Percentiles rank a stretch among this genome's conserved stretches.
Evolutionary conservation across 2,113 vertebrate species (phyloP).

Genomic region (Beaufortia kweichowensis): DNA sequence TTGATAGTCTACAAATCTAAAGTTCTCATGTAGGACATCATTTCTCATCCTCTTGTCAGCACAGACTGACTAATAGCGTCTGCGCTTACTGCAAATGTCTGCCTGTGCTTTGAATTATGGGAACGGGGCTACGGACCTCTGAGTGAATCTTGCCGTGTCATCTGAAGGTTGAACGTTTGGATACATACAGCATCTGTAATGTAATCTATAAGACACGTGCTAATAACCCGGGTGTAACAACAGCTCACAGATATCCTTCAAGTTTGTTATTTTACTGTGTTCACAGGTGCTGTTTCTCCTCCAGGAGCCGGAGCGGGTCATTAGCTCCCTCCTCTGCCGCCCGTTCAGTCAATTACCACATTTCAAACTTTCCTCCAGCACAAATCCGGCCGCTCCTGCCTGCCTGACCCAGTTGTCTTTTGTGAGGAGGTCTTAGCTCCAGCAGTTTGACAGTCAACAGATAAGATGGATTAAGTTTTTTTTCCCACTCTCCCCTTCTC

Average conservation of each 20-base stretch:
- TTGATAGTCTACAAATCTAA: slow-evolving; percentile 73
- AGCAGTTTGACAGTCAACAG: slow-evolving; percentile 85
- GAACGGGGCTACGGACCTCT: slow-evolving; percentile 1
- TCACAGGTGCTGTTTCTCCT: slow-evolving; percentile 41
- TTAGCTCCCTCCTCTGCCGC: slow-evolving; percentile 46
- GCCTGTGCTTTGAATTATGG: slow-evolving; percentile 45
- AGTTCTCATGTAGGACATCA: slow-evolving; percentile 69
- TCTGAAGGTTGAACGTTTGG: background rate
- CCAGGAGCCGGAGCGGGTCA: slow-evolving; percentile 37
- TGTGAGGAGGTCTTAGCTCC: slow-evolving; percentile 83
- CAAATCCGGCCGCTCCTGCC: slow-evolving; percentile 68
- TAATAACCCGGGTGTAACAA: background rate
- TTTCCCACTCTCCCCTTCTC: slow-evolving; percentile 49
- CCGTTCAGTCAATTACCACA: slow-evolving; percentile 77
- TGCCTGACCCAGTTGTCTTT: slow-evolving; percentile 84
- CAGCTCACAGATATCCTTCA: background rate
- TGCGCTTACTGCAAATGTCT: slow-evolving; percentile 51
- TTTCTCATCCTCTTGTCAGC: slow-evolving; percentile 68
- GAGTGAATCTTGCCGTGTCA: background rate
- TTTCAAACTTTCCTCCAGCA: slow-evolving; percentile 74
- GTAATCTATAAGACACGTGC: background rate
- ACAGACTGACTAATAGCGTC: slow-evolving; percentile 66
- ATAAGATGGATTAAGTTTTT: slow-evolving; percentile 85
- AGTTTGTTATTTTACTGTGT: slow-evolving; percentile 10
- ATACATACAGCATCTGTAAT: background rate